These are phyloP conservation scores for Iphiclides podalirius DNA, from an alignment of 2,888 invertebrate species.

Conservation along the genomic window DNA sequence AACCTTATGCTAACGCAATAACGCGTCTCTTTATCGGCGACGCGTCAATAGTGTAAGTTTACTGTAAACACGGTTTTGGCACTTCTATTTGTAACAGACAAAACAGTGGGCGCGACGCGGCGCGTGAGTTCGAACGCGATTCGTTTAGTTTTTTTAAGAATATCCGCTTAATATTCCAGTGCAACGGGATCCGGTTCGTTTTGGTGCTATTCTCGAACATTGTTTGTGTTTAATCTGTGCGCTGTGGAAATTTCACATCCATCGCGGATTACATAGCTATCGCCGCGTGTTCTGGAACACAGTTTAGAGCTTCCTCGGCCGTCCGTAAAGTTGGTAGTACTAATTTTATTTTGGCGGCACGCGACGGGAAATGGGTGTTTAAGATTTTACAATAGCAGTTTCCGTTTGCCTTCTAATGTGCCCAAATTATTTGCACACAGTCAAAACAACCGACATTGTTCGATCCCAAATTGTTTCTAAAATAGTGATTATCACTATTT, in stretches of 20 bases:
- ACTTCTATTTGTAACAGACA: conserved; percentile 16
- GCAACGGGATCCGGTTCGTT: conserved; percentile 9
- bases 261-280: no score
- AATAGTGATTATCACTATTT: no score
- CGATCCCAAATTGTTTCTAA: no score
- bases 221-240: no score
- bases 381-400: not conserved
- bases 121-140: conserved; percentile 19
- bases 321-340: not conserved
- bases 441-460: no score
- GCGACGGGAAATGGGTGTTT: conserved; percentile 3
- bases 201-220: not conserved
- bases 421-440: not conserved
- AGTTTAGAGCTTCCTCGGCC: conserved; percentile 2
- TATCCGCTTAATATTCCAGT: conserved; percentile 2
- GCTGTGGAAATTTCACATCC: no score
- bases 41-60: conserved; percentile 29
- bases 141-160: conserved; percentile 3
- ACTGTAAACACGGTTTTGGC: conserved; percentile 24
- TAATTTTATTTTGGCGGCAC: not conserved
- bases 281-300: no score
- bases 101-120: conserved; percentile 21
- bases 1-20: conserved; percentile 8
- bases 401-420: not conserved
- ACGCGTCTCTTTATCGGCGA: conserved; percentile 23